phyloP scores from a whole-genome alignment of 2,888 invertebrate species.

The Diogma glabrata region DNA sequence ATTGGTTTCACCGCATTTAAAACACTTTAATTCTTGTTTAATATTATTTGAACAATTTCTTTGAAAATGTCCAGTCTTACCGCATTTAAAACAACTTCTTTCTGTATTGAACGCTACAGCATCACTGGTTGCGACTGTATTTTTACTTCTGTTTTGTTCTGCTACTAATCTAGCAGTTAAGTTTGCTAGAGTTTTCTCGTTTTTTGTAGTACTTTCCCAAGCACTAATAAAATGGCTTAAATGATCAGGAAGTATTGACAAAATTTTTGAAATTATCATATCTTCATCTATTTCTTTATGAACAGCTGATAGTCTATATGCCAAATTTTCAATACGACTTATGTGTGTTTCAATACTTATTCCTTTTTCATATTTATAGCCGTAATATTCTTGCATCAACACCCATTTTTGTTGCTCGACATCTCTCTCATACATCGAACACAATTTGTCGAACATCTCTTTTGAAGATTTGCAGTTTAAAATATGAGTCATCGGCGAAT shows the following conservation, averaged over 20 bases:
- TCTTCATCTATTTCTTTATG: background rate
- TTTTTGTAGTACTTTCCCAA: background rate
- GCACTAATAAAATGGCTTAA: background rate
- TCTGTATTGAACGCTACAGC: background rate
- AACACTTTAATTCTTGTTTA: background rate
- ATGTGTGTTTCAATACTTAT: no score
- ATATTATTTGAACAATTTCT: background rate
- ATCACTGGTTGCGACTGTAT: background rate
- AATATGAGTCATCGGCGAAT: no score
- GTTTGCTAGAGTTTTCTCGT: background rate
- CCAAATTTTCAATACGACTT: background rate
- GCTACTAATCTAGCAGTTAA: background rate
- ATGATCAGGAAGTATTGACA: background rate
- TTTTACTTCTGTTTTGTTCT: background rate
- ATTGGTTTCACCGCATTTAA: background rate
- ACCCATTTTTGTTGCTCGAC: no score
- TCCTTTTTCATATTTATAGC: no score
- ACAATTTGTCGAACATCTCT: no score
- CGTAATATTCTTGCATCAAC: no score
- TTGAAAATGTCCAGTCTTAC: background rate
- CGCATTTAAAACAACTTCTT: background rate
- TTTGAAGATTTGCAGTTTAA: no score
- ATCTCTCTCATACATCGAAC: no score
- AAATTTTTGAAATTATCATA: background rate
- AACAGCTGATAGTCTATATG: background rate